phyloP scores from a whole-genome alignment of 2,888 invertebrate species.

The Bombylius major region DNA sequence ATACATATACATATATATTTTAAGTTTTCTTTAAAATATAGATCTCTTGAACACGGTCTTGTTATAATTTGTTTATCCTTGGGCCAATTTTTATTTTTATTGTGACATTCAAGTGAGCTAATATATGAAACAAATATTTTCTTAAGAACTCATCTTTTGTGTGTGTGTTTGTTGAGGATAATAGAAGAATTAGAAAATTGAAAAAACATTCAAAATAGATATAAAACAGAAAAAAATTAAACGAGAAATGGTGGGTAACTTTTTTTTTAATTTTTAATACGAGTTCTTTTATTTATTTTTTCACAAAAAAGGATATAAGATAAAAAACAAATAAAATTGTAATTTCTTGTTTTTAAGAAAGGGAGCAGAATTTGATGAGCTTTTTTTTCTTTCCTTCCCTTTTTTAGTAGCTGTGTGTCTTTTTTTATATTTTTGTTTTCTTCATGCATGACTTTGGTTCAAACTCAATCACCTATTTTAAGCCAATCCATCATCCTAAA shows the following conservation, averaged over 20 bases:
- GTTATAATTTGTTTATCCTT: neutral
- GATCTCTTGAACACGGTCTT: too few species aligned
- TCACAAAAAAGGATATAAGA: neutral
- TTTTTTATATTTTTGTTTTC: neutral
- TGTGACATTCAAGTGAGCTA: neutral
- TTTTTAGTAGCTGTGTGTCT: neutral
- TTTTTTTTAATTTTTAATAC: neutral
- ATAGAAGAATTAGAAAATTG: neutral
- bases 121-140: neutral
- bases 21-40: too few species aligned
- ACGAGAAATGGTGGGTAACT: neutral
- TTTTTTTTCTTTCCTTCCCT: neutral
- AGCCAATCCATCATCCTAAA: constrained; percentile 21
- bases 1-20: too few species aligned
- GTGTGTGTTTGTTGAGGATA: too few species aligned
- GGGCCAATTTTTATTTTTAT: constrained; percentile 6
- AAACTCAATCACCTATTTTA: constrained; percentile 19
- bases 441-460: constrained; percentile 4
- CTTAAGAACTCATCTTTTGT: neutral
- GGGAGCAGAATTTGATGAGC: neutral
- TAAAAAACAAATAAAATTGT: constrained; percentile 10
- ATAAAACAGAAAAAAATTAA: neutral
- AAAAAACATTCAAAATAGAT: neutral
- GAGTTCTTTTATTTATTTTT: neutral
- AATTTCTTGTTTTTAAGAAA: constrained; percentile 6